Conservation (phyloP, 2,888 invertebrate species). For the Cloeon dipterum region DNA sequence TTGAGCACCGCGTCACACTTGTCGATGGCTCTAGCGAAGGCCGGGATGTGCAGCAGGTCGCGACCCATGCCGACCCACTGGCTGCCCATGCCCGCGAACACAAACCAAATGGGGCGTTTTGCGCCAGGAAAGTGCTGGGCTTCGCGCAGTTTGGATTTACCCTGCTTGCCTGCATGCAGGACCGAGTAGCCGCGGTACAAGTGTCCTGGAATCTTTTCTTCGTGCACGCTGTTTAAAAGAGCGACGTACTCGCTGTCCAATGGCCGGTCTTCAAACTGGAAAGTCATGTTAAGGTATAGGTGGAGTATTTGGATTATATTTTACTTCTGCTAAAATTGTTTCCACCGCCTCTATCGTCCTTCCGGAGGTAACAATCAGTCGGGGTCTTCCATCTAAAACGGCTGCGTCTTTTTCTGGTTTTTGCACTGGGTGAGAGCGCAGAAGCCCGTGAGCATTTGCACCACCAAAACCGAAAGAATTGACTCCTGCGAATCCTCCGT, state of each 20-base stretch:
- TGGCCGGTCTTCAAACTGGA: constrained; percentile 21
- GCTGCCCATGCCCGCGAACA: constrained; percentile 80
- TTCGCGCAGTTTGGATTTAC: constrained; percentile 18
- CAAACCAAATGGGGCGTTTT: constrained; percentile 57
- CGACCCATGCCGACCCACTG: constrained; percentile 73
- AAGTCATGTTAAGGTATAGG: constrained; percentile 4
- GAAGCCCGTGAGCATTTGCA: constrained; percentile 49
- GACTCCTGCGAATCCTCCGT: constrained; percentile 53
- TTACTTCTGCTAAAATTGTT: constrained; percentile 34
- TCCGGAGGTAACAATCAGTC: constrained; percentile 51
- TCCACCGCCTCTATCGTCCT: constrained; percentile 56
- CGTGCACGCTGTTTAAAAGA: constrained; percentile 31
- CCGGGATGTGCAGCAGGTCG: constrained; percentile 45
- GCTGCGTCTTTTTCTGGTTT: constrained; percentile 32
- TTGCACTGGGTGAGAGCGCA: constrained; percentile 31
- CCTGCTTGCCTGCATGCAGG: constrained; percentile 17
- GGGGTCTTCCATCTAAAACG: constrained; percentile 40
- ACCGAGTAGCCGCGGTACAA: constrained; percentile 55
- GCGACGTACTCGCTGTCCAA: constrained; percentile 36
- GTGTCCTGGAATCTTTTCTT: constrained; percentile 28
- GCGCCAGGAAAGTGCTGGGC: constrained; percentile 35
- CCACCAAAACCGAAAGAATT: constrained; percentile 93
- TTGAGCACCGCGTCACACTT: constrained; percentile 32
- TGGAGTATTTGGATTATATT: too few species aligned
- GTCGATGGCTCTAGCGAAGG: constrained; percentile 46